Conservation (phyloP, 2,888 invertebrate genomes). For the Eledona agricola region DNA sequence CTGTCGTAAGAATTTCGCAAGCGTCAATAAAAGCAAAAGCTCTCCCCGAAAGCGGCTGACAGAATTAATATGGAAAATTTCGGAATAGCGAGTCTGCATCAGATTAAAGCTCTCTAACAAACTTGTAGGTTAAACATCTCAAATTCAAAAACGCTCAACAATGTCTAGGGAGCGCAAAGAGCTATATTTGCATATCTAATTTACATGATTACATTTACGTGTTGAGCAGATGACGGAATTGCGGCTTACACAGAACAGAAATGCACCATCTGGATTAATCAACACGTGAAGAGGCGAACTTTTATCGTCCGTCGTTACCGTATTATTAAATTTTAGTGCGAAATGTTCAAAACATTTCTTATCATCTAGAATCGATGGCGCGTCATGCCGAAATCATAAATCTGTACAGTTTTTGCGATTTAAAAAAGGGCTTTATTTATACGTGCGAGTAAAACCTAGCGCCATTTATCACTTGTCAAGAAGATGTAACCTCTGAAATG, state of each 20-base stretch:
- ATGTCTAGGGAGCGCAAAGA: conserved; percentile 43
- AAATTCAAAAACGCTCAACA: conserved; percentile 42
- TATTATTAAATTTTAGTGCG: conserved; percentile 43
- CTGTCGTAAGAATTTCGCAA: too few relatives aligned
- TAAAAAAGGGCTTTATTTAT: conserved; percentile 19
- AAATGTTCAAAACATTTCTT: conserved; percentile 35
- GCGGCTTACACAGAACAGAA: conserved; percentile 45
- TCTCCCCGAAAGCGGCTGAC: conserved; percentile 1
- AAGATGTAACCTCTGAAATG: conserved; percentile 53
- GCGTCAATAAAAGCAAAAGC: neutral
- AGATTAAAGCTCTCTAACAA: conserved; percentile 34
- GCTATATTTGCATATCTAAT: conserved; percentile 56
- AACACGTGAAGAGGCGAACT: conserved; percentile 45
- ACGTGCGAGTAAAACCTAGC: conserved; percentile 31
- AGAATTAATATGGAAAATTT: conserved; percentile 31
- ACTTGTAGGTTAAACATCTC: conserved; percentile 40
- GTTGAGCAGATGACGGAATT: conserved; percentile 55
- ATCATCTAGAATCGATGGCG: conserved; percentile 10
- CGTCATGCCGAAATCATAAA: conserved; percentile 21
- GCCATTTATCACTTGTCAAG: conserved; percentile 52
- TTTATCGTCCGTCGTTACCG: conserved; percentile 36
- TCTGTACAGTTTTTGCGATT: conserved; percentile 13
- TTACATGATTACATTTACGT: conserved; percentile 59
- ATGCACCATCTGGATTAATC: conserved; percentile 49
- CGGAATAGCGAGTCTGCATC: conserved; percentile 23